A percentile compares a stretch with the other conserved stretches of the same genome.
phyloP scores from a whole-genome alignment of 2,888 invertebrate genomes.

The Hirtodrosophila trivittata region DNA sequence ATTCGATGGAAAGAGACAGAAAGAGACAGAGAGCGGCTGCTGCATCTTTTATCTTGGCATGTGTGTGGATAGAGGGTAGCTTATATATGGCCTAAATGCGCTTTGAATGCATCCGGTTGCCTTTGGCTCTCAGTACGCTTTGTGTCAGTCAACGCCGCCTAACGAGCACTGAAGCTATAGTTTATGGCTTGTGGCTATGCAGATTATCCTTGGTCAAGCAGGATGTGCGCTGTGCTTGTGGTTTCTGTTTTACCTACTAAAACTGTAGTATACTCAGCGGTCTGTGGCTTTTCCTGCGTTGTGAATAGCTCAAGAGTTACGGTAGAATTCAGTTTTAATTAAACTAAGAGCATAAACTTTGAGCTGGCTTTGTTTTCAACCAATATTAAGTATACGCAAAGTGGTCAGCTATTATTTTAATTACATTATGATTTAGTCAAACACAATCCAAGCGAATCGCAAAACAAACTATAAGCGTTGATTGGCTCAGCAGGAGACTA shows the following conservation, averaged over 20 bases:
- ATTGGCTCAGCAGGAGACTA: conserved; percentile 31
- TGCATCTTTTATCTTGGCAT: background rate
- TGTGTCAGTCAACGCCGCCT: conserved; percentile 22
- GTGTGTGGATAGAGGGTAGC: conserved; percentile 19
- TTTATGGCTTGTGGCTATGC: conserved; percentile 27
- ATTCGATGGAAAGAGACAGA: conserved; percentile 26
- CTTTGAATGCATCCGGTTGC: conserved; percentile 38
- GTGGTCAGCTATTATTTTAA: conserved; percentile 39
- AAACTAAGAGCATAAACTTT: background rate
- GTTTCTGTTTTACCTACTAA: conserved; percentile 7
- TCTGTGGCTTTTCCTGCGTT: no score
- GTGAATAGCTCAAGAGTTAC: no score
- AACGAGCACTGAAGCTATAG: conserved; percentile 30
- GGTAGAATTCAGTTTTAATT: no score
- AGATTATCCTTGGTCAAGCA: conserved; percentile 24
- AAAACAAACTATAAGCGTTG: conserved; percentile 51
- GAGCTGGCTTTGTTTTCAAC: conserved; percentile 14
- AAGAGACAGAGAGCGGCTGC: conserved; percentile 4
- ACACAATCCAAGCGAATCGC: conserved; percentile 41
- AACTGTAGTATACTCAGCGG: background rate
- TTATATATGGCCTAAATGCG: conserved; percentile 45
- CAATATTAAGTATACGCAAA: conserved; percentile 13
- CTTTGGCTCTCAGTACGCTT: conserved; percentile 35
- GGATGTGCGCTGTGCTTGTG: conserved; percentile 36
- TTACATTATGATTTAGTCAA: conserved; percentile 39